phyloP scores from a whole-genome alignment of 2,113 vertebrate species.

The Rhagologus leucostigma region DNA sequence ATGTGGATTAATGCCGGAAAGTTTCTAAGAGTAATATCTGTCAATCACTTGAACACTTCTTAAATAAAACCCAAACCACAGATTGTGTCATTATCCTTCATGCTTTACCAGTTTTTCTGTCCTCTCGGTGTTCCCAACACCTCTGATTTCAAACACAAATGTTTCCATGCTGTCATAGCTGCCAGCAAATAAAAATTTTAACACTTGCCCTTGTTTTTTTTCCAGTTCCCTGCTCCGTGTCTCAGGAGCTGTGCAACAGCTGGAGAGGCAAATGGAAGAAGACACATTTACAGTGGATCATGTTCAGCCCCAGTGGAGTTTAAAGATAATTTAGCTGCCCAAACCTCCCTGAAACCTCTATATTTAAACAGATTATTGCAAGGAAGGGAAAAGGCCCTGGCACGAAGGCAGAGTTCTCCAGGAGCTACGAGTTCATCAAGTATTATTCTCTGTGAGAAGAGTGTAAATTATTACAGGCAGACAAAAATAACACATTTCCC shows the following conservation, averaged over 20 bases:
- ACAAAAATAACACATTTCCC: neutral
- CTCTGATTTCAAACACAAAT: neutral
- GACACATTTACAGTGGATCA: neutral
- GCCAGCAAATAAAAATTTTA: neutral
- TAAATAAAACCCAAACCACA: neutral
- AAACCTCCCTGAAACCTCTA: neutral
- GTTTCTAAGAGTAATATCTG: neutral
- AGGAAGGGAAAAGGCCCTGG: neutral
- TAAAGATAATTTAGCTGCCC: neutral
- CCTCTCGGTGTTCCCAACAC: neutral
- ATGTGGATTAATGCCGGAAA: neutral
- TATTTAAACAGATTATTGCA: neutral
- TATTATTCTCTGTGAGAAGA: neutral
- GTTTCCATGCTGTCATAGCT: neutral
- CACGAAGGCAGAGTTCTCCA: neutral
- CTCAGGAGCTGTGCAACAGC: neutral
- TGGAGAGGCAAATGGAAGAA: neutral
- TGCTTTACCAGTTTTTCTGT: neutral
- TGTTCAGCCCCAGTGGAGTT: neutral
- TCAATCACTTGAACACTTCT: neutral
- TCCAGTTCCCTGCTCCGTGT: accelerated
- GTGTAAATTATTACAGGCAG: too few relatives aligned
- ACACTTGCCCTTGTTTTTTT: neutral
- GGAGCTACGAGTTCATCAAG: neutral
- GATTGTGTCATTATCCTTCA: neutral